Evolutionary conservation across 2,113 vertebrate genomes (phyloP).

Genomic region (Prunella fulvescens): DNA sequence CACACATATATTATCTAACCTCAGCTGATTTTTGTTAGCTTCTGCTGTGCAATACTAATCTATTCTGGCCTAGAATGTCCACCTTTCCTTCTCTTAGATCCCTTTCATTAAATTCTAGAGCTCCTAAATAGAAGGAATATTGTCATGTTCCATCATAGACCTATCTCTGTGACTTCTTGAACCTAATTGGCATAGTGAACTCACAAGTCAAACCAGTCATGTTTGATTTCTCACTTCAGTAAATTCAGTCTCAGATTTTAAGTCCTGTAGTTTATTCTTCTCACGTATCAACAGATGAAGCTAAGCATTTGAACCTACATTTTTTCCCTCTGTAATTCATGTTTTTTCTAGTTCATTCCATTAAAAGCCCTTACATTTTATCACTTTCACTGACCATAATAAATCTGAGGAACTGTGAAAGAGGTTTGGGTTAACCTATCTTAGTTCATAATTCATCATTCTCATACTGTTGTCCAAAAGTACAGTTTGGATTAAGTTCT

Average conservation of each 20-base stretch:
- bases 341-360: not conserved
- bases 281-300: not conserved
- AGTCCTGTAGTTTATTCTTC: not conserved
- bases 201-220: not conserved
- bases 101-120: not conserved
- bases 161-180: not conserved
- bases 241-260: not conserved
- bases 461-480: not conserved
- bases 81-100: not conserved
- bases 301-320: not conserved
- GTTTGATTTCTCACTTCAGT: not conserved
- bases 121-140: not conserved
- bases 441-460: not conserved
- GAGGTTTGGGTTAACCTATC: not conserved
- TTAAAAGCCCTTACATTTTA: not conserved
- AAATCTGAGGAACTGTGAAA: not conserved
- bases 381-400: not conserved
- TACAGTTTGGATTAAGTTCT: not conserved
- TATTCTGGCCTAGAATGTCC: not conserved
- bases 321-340: not conserved
- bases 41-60: not conserved
- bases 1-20: not conserved
- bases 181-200: not conserved
- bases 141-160: not conserved
- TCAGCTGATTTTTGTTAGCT: not conserved